Conservation (phyloP, 1,140 invertebrate genomes). For the Drosophila eugracilis region DNA sequence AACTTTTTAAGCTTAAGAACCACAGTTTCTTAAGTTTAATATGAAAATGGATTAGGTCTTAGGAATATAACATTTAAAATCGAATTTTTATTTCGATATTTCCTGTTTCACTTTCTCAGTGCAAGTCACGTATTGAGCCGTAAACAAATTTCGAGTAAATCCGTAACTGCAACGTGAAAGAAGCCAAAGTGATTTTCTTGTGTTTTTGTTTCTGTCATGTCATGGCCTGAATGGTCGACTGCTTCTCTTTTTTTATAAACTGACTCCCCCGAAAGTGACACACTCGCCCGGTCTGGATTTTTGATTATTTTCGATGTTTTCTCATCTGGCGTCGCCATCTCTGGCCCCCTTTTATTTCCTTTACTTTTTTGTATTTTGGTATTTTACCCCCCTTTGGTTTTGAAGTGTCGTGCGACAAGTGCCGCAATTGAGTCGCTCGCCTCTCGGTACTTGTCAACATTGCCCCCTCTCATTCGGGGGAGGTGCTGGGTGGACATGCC, state of each 20-base stretch:
- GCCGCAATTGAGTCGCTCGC: slow-evolving; percentile 74
- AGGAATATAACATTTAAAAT: background rate
- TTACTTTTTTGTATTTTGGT: slow-evolving; percentile 13
- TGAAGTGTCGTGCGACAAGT: slow-evolving; percentile 80
- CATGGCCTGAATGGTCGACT: slow-evolving; percentile 55
- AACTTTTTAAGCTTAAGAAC: too few species aligned
- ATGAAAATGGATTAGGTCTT: background rate
- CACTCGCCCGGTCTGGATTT: slow-evolving; percentile 49
- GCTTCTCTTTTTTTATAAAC: slow-evolving; percentile 9
- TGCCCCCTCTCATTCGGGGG: slow-evolving; percentile 4
- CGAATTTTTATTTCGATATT: background rate
- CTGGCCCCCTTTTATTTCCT: background rate
- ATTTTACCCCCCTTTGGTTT: slow-evolving; percentile 20
- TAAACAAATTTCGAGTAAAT: slow-evolving; percentile 58
- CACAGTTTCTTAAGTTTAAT: too few species aligned
- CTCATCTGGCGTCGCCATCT: slow-evolving; percentile 22
- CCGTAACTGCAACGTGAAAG: slow-evolving; percentile 56
- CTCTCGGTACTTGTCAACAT: slow-evolving; percentile 64
- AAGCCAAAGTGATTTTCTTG: slow-evolving; percentile 18
- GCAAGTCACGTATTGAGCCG: slow-evolving; percentile 7
- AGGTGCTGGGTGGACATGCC: slow-evolving; percentile 25
- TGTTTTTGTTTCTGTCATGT: slow-evolving; percentile 66
- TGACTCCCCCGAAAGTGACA: slow-evolving; percentile 65
- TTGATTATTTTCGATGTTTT: slow-evolving; percentile 48
- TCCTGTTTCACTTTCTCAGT: slow-evolving; percentile 7